Base-by-base conservation (phyloP, 2,888 invertebrate species). In the Dicycla oo region DNA sequence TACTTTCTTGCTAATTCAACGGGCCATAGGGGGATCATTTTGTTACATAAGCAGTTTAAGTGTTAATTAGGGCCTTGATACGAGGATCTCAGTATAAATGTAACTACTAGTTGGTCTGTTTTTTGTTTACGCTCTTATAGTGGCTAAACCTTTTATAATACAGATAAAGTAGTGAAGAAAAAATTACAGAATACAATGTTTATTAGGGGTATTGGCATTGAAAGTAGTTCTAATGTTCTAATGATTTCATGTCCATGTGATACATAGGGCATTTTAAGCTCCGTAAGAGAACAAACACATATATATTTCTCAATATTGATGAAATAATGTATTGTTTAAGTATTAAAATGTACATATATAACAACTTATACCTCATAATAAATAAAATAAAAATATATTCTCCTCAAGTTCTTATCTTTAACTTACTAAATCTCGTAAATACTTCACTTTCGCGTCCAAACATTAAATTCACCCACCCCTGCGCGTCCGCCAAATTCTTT, bases 1-100 rank as follows among this genome's bases (percentile, higher is more conserved):
- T 83, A 88, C 81, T 82, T 83, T 74, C 72, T 30, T 47, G 67
- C 63, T 79, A 80, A 82, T 84, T 73, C 76, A 66, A 76, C 56
- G 66, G 67, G 58, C 61, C 45, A 75, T 82, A 70, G 53, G 69
- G 69, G 73, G 67, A 73, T 79, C 62, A 71, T 82, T 75, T 60
- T 54, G 67, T 69, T 72, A 66, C 72, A 62, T 70, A 73, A 80
- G 75, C 73, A 66, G 75, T 74, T 79, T 73, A 75, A 62, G 60
- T 56, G 74, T 84, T 82, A 76, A 75, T 68, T 73, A 40, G 2
- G 38, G 56, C 20, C 58, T 65, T 60, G 62, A 45, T 65, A 62
- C n/a, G 54, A n/a, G n/a, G 0, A 45, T 47, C 15, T 30, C n/a
- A 30, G 30, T 30, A 62, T 64, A 57, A 38, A 58, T 60, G 47